Evolutionary conservation across 2,113 vertebrate genomes (phyloP), one percentile per base, ranked within the genome.

Genomic region (Oncorhynchus keta): DNA sequence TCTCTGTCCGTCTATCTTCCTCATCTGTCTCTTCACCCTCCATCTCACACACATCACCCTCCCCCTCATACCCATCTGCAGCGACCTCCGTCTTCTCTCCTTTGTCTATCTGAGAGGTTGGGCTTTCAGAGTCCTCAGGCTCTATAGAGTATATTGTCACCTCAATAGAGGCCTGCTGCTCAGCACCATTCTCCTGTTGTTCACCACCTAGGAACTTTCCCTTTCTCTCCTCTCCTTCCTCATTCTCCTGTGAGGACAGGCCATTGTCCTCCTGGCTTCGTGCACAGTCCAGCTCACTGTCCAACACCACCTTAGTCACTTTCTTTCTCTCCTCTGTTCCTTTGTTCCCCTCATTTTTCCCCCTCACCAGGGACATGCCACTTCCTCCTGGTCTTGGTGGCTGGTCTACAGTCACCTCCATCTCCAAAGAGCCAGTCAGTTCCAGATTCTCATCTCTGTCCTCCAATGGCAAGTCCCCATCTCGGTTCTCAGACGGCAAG

Each of bases 391-490:
- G n/a, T 62, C 59, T 62, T 62, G n/a, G 59, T n/a, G 59, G 59
- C 59, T 62, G 18, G 59, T 62, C 59, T 62, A n/a, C n/a, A 62
- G 59, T 62, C 59, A 62, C 59, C 59, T 24, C n/a, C 59, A 62
- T 62, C 59, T 62, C 5, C n/a, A 22, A 1, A 62, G 59, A 20
- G 18, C 18, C 59, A 20, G 18, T 62, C n/a, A 62, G 20, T 8
- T n/a, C 59, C 59, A 62, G 13, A 9, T 7, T 3, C n/a, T 24
- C 59, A 7, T n/a, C 8, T 24, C 1, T 55, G 12, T 55, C 14
- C 51, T 55, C 51, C 2, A 14, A 18, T 16, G 49, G 49, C 49
- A 55, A 1, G 49, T 9, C 48, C 3, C 3, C 48, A 49, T 49
- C 48, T 49, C 9, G 48, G 48, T 49, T 14, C 51, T 18, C 51